Evolutionary conservation across 1,140 invertebrate genomes (phyloP), one percentile per base, ranked within the genome.

Genomic region (Sarcophaga peregrina): DNA sequence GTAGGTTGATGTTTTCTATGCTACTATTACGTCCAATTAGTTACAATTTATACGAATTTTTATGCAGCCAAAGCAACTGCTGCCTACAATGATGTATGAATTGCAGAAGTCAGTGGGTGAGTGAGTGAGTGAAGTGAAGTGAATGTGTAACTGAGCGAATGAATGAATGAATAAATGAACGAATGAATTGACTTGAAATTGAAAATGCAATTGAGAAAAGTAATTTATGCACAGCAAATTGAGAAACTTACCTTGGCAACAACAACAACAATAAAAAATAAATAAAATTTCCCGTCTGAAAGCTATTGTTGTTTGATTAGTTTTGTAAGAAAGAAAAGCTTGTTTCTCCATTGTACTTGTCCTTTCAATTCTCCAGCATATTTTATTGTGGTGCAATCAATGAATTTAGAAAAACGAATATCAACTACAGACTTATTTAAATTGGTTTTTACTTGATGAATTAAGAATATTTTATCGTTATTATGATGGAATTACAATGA

Each of bases 11-110:
- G 74, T 76, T 76, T 48, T 4, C 45, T 48, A 48, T 76, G 74
- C 17, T 76, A 76, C 74, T 76, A 75, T 76, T 76, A 76, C 74
- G 74, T 76, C 74, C 74, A 76, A 48, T 76, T 76, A 76, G 74
- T 76, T 76, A 76, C 74, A 76, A 48, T 76, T 48, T 76, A 76
- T 62, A 62, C 20, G 58, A 15, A 62, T 17, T 62, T 15, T 37
- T 37, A 4, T 37, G 1, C 4, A 37, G 25, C 25, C 4, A 37
- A 37, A 37, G 25, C 25, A n/a, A 37, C 25, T 37, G 25, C 25
- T 37, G 25, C 25, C 25, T 37, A 37, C 25, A 37, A 37, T 37
- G 25, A 37, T 37, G 25, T 37, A 37, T 37, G 25, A 2, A 37
- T 37, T 37, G 25, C 54, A 58, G n/a, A 58, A 58, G 13, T 58